Conservation (phyloP, 2,888 invertebrate species). For the Pseudanteris insignis region DNA sequence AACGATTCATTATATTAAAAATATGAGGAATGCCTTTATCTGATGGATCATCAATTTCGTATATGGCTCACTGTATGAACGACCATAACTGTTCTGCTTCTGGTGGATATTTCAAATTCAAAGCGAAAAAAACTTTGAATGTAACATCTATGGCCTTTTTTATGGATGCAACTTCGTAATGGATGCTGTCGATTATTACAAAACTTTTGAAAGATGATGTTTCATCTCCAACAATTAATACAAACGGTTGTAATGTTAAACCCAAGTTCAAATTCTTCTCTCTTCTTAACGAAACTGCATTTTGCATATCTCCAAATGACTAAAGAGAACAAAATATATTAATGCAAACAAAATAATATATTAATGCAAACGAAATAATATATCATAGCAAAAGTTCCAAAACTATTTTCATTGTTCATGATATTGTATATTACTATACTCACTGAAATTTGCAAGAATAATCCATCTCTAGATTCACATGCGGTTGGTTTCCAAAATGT, state of each 20-base stretch:
- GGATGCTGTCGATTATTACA: slow-evolving; percentile 10
- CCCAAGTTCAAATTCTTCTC: slow-evolving; percentile 4
- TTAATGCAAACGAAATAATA: too few relatives aligned
- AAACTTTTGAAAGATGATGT: slow-evolving; percentile 1
- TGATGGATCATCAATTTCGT: slow-evolving; percentile 1
- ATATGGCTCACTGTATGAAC: slow-evolving; percentile 9
- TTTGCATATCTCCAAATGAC: slow-evolving; percentile 7
- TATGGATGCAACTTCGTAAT: slow-evolving; percentile 3
- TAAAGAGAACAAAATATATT: too few relatives aligned
- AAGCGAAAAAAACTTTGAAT: too few relatives aligned
- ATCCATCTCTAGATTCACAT: slow-evolving; percentile 5
- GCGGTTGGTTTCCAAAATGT: slow-evolving; percentile 6
- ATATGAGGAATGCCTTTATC: slow-evolving; percentile 12
- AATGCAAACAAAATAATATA: too few relatives aligned
- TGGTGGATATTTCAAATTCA: too few relatives aligned
- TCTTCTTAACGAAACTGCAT: slow-evolving; percentile 1
- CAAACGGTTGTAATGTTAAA: slow-evolving; percentile 20
- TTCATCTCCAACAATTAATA: slow-evolving; percentile 11
- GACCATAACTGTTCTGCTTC: too few relatives aligned
- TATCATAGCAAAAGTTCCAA: too few relatives aligned
- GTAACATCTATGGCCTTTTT: too few relatives aligned
- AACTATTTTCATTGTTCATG: too few relatives aligned
- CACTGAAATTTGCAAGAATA: background rate
- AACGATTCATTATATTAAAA: slow-evolving; percentile 10
- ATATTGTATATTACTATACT: too few relatives aligned